Evolutionary conservation across 23 tunicate genomes (phyloP).

Genomic region (Ascidia mentula): DNA sequence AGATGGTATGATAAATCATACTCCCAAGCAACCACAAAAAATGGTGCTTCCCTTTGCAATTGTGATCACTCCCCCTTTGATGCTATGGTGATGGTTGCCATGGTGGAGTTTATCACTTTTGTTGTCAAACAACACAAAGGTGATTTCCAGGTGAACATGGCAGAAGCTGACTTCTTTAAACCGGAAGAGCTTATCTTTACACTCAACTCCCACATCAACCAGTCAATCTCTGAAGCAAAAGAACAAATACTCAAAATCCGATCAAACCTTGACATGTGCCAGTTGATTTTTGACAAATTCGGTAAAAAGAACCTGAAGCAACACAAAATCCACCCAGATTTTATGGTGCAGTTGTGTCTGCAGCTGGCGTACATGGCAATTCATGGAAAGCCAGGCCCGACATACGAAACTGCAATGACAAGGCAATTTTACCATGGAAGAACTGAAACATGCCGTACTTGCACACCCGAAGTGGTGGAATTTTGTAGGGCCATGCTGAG

Average conservation of each 20-base stretch:
- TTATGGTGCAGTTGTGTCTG: slow-evolving; percentile 62
- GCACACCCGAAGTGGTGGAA: slow-evolving; percentile 84
- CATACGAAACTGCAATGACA: slow-evolving; percentile 94
- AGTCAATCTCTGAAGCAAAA: slow-evolving; percentile 37
- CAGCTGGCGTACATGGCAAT: slow-evolving; percentile 79
- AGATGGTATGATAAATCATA: slow-evolving; percentile 93
- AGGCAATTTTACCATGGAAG: slow-evolving; percentile 88
- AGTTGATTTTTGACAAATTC: slow-evolving; percentile 46
- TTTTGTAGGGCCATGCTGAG: slow-evolving; percentile 52
- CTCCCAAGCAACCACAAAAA: slow-evolving; percentile 21
- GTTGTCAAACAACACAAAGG: slow-evolving; percentile 26
- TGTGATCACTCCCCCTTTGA: slow-evolving; percentile 94
- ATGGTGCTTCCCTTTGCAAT: slow-evolving; percentile 45
- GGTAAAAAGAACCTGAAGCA: slow-evolving; percentile 63
- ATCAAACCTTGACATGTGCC: slow-evolving; percentile 43
- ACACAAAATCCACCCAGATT: slow-evolving; percentile 71
- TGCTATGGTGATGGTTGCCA: slow-evolving; percentile 79
- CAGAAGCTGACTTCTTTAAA: slow-evolving; percentile 13
- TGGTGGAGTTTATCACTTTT: slow-evolving; percentile 44
- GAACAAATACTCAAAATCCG: slow-evolving; percentile 11
- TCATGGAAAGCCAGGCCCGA: slow-evolving; percentile 91
- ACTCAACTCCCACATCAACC: slow-evolving; percentile 34
- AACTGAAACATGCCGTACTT: slow-evolving; percentile 87
- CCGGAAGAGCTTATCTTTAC: slow-evolving; percentile 53
- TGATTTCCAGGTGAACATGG: slow-evolving; percentile 31